Evolutionary conservation across 2,113 vertebrate species (phyloP).

Genomic region (Oryzias woworae): DNA sequence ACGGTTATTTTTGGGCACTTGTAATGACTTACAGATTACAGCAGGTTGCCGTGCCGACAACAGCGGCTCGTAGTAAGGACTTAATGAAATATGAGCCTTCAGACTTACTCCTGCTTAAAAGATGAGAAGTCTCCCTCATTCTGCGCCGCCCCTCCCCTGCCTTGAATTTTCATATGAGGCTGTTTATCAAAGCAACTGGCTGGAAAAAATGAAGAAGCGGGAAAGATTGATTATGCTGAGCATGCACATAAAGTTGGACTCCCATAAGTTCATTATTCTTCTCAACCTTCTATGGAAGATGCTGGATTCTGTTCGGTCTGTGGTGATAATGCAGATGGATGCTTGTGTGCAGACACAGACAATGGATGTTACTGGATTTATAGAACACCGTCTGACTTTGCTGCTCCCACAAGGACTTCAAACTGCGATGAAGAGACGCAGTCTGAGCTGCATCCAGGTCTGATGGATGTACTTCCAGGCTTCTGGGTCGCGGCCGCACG

Average conservation of each 20-base stretch:
- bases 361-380: neutral
- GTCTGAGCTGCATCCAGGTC: neutral
- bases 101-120: conserved; percentile 39
- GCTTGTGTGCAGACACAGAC: neutral
- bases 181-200: conserved; percentile 43
- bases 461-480: too few species aligned
- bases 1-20: conserved; percentile 52
- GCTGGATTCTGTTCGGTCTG: conserved; percentile 19
- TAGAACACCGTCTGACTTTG: neutral
- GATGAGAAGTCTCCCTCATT: conserved; percentile 18
- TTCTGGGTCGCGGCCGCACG: too few species aligned
- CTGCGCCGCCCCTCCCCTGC: neutral
- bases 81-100: conserved; percentile 60
- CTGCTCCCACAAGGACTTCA: neutral
- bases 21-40: conserved; percentile 54
- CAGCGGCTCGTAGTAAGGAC: conserved; percentile 46
- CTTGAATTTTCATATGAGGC: conserved; percentile 21
- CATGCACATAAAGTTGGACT: conserved; percentile 23
- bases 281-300: conserved; percentile 22
- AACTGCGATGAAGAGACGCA: neutral
- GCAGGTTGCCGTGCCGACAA: conserved; percentile 17
- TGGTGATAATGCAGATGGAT: conserved; percentile 27
- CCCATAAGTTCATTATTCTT: conserved; percentile 37
- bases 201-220: conserved; percentile 16
- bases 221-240: conserved; percentile 34